A percentile compares a stretch with the other conserved stretches of the same genome.
phyloP scores from a whole-genome alignment of 2,888 invertebrate genomes.

The Lymantria monacha region DNA sequence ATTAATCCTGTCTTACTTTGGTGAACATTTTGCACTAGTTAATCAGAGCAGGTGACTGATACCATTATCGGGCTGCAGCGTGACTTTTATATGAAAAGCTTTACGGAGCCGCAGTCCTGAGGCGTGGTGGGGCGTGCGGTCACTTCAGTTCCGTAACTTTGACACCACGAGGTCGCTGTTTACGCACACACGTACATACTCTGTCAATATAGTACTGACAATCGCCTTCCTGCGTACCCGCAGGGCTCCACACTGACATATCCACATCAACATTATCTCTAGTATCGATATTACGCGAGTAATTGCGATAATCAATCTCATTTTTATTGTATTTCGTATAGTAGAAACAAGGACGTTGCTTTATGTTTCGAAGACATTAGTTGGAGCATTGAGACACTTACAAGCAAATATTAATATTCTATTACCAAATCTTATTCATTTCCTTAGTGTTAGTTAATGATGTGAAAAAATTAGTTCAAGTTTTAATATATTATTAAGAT shows the following conservation, averaged over 20 bases:
- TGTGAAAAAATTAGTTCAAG: no score
- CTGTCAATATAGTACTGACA: constrained; percentile 49
- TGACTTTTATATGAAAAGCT: constrained; percentile 81
- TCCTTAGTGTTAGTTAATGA: no score
- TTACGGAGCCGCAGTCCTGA: constrained; percentile 70
- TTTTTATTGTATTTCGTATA: constrained; percentile 32
- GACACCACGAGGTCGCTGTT: constrained; percentile 76
- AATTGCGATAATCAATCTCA: constrained; percentile 44
- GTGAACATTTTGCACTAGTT: constrained; percentile 79
- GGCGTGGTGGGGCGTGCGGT: constrained; percentile 69
- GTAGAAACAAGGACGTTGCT: constrained; percentile 25
- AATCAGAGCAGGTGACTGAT: constrained; percentile 79
- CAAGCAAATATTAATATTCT: no score
- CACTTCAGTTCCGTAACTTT: constrained; percentile 80
- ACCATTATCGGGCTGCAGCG: constrained; percentile 68
- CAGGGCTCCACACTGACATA: constrained; percentile 15
- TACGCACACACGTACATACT: constrained; percentile 51
- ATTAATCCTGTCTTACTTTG: constrained; percentile 63
- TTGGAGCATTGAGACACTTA: constrained; percentile 1
- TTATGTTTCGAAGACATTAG: constrained; percentile 21
- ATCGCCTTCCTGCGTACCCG: constrained; percentile 42
- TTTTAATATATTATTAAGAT: no score
- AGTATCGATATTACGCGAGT: constrained; percentile 43
- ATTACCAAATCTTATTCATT: no score
- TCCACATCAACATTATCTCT: constrained; percentile 31